Conservation (phyloP, 2,888 invertebrate genomes). For the Hermaeophaga mercurialis region DNA sequence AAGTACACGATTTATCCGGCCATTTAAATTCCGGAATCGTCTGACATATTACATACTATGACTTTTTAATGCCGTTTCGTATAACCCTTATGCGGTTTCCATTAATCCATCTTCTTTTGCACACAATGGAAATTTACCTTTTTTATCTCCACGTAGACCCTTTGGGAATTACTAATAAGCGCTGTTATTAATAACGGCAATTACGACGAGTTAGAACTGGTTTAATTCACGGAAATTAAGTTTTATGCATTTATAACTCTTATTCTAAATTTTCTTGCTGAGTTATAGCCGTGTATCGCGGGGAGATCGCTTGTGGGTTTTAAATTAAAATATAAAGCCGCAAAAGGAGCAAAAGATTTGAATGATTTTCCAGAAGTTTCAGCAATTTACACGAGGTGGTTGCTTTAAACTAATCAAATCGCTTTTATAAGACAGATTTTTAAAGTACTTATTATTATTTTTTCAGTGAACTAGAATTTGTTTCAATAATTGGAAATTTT, state of each 20-base stretch:
- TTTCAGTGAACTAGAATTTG: no score
- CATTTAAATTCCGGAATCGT: constrained; percentile 26
- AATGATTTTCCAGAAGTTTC: neutral
- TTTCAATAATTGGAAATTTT: no score
- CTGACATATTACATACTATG: constrained; percentile 31
- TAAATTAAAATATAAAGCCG: constrained; percentile 9
- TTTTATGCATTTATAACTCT: constrained; percentile 25
- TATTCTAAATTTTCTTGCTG: constrained; percentile 11
- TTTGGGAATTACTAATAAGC: constrained; percentile 25
- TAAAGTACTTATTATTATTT: no score
- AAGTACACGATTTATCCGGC: constrained; percentile 10
- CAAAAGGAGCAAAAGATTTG: constrained; percentile 4
- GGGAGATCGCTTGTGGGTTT: constrained; percentile 3
- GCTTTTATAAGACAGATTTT: no score
- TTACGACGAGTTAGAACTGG: constrained; percentile 29
- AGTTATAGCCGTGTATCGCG: constrained; percentile 6
- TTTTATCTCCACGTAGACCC: constrained; percentile 22
- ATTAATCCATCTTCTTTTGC: constrained; percentile 26
- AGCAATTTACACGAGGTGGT: neutral
- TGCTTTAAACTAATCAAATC: no score
- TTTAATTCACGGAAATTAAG: constrained; percentile 25
- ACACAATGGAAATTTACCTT: constrained; percentile 22
- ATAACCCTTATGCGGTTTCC: constrained; percentile 25
- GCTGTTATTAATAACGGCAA: constrained; percentile 31
- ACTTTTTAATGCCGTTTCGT: constrained; percentile 31